phyloP scores from a whole-genome alignment of 1,140 invertebrate species.

The Danaus melanippus region DNA sequence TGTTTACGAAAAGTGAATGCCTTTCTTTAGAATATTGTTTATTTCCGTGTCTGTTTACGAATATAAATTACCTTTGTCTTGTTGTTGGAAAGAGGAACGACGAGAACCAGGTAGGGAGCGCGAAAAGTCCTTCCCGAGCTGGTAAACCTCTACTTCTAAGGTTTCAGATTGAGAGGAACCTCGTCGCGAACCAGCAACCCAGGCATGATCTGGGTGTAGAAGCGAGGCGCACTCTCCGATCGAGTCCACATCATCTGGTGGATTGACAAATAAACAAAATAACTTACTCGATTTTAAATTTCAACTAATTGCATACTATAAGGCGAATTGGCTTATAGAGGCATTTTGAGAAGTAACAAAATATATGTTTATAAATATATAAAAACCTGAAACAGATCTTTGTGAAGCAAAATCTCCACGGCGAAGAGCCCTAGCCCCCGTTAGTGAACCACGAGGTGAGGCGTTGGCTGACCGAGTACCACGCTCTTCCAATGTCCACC shows the following conservation, averaged over 20 bases:
- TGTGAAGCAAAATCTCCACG: slow-evolving; percentile 78
- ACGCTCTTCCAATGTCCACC: slow-evolving; percentile 89
- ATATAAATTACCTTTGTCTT: slow-evolving; percentile 56
- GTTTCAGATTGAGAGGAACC: slow-evolving; percentile 90
- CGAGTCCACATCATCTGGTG: slow-evolving; percentile 78
- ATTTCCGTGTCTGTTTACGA: too few relatives aligned
- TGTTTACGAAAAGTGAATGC: too few relatives aligned
- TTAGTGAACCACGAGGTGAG: slow-evolving; percentile 85
- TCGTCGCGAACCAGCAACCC: slow-evolving; percentile 80
- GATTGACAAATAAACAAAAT: not conserved
- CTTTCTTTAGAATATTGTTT: too few relatives aligned
- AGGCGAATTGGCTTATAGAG: too few relatives aligned
- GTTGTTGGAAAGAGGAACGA: slow-evolving; percentile 85
- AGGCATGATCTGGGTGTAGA: slow-evolving; percentile 88
- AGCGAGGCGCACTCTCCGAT: slow-evolving; percentile 81
- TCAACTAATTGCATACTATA: too few relatives aligned
- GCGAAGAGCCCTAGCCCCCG: slow-evolving; percentile 74
- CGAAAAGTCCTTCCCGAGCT: slow-evolving; percentile 87
- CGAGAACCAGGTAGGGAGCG: slow-evolving; percentile 86
- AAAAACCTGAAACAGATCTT: slow-evolving; percentile 76
- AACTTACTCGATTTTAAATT: too few relatives aligned
- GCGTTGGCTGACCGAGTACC: slow-evolving; percentile 81
- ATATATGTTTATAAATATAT: not conserved
- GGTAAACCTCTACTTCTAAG: slow-evolving; percentile 87
- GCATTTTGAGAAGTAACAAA: too few relatives aligned